These are phyloP conservation scores for Conops quadrifasciatus DNA, from an alignment of 2,888 invertebrate genomes.

Conservation along the genomic window DNA sequence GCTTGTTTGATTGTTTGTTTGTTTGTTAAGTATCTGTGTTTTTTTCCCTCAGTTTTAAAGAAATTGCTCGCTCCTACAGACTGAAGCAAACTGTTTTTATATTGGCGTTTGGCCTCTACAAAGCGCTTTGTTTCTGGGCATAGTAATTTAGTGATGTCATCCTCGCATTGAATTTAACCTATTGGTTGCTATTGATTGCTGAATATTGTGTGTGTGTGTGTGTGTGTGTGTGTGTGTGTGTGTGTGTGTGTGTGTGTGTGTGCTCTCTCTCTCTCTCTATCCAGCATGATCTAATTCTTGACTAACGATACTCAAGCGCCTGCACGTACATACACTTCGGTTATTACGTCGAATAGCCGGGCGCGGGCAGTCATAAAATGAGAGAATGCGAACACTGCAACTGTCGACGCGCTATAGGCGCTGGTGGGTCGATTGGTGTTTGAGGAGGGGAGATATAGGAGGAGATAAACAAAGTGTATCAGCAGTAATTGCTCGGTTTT, in stretches of 20 bases:
- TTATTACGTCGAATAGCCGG: neutral
- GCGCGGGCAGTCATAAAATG: neutral
- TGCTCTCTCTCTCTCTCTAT: conserved; percentile 17
- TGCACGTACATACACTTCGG: conserved; percentile 8
- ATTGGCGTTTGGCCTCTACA: neutral
- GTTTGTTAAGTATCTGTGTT: no score
- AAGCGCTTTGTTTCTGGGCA: neutral
- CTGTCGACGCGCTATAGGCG: neutral
- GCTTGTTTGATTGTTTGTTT: conserved; percentile 7
- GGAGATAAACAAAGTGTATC: conserved; percentile 26
- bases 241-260: no score
- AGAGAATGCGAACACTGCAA: neutral
- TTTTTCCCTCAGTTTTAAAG: neutral
- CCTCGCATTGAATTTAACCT: conserved; percentile 20
- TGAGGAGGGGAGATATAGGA: no score
- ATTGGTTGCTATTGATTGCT: conserved; percentile 6
- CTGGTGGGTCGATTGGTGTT: neutral
- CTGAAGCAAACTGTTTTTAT: neutral
- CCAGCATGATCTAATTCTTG: conserved; percentile 28
- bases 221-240: no score
- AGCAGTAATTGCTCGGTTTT: conserved; percentile 10
- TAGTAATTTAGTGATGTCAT: conserved; percentile 35
- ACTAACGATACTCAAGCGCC: conserved; percentile 4
- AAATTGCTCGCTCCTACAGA: neutral
- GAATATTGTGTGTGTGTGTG: conserved; percentile 2